Evolutionary conservation across 2,797 vertebrate genomes (phyloP).

Genomic region (Scomberomorus guttatus): DNA sequence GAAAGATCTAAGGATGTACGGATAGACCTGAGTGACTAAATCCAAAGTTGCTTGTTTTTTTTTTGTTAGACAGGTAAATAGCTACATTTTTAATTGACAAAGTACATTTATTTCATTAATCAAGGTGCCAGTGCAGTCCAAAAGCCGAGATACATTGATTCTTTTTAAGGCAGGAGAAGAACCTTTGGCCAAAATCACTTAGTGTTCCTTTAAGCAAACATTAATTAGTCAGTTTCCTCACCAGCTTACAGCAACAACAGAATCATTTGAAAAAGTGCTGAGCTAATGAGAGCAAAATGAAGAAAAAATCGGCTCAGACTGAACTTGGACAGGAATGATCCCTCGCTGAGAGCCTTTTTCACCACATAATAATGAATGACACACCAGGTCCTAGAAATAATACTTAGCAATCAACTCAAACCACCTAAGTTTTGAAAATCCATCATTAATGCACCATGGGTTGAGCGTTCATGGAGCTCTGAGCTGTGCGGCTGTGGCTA

Average conservation of each 20-base stretch:
- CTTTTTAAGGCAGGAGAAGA: background rate
- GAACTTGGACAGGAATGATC: slow-evolving; percentile 18
- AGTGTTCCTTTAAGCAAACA: background rate
- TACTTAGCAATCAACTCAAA: slow-evolving; percentile 63
- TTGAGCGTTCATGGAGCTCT: slow-evolving; percentile 56
- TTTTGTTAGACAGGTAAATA: background rate
- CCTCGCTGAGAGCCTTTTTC: slow-evolving; percentile 54
- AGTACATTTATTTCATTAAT: background rate
- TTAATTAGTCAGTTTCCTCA: background rate
- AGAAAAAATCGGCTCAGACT: slow-evolving; percentile 3
- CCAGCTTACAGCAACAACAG: background rate
- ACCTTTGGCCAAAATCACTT: background rate
- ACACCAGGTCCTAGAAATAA: slow-evolving; percentile 55
- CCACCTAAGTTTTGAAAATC: slow-evolving; percentile 75
- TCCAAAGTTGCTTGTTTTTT: background rate
- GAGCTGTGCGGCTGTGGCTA: slow-evolving; percentile 64
- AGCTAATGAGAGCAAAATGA: background rate
- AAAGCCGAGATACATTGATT: background rate
- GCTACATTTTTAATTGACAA: background rate
- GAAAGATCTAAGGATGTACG: background rate
- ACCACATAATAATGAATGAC: slow-evolving; percentile 71
- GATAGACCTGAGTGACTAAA: background rate
- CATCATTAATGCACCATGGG: slow-evolving; percentile 72
- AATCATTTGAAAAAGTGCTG: background rate
- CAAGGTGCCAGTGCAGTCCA: background rate